Evolutionary conservation across 2,113 vertebrate species (phyloP).

Genomic region (Eudyptes chrysolophus): DNA sequence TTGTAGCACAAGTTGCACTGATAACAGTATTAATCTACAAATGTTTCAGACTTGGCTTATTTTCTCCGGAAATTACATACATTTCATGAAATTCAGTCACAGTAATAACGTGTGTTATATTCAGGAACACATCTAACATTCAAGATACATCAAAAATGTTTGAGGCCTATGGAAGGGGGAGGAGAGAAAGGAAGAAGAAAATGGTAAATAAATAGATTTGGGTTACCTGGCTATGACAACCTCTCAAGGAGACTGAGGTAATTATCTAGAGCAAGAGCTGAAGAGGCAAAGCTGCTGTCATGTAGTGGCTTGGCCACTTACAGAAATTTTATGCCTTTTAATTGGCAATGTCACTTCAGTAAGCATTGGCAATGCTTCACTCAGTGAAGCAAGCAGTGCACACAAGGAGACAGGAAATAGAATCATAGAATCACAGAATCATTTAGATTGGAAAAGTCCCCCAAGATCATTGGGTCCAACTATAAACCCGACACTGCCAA

Average conservation of each 20-base stretch:
- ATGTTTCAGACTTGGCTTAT: background rate
- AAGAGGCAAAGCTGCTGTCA: background rate
- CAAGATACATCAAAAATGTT: background rate
- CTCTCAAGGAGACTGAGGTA: background rate
- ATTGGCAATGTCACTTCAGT: background rate
- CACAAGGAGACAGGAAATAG: background rate
- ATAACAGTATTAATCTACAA: background rate
- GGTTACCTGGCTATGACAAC: background rate
- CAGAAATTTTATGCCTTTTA: background rate
- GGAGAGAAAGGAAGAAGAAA: background rate
- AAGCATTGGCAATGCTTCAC: no score
- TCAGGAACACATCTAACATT: background rate
- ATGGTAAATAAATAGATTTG: background rate
- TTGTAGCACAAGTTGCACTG: background rate
- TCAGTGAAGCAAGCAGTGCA: background rate
- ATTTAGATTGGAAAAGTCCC: background rate
- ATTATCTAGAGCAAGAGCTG: background rate
- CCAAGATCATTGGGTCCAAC: background rate
- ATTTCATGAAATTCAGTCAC: background rate
- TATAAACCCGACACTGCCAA: background rate
- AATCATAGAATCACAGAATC: background rate
- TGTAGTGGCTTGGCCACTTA: background rate
- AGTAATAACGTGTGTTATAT: background rate
- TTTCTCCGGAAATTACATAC: background rate
- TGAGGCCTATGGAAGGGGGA: background rate